phyloP scores from a whole-genome alignment of 2,888 invertebrate species.

The Euzophera pinguis region DNA sequence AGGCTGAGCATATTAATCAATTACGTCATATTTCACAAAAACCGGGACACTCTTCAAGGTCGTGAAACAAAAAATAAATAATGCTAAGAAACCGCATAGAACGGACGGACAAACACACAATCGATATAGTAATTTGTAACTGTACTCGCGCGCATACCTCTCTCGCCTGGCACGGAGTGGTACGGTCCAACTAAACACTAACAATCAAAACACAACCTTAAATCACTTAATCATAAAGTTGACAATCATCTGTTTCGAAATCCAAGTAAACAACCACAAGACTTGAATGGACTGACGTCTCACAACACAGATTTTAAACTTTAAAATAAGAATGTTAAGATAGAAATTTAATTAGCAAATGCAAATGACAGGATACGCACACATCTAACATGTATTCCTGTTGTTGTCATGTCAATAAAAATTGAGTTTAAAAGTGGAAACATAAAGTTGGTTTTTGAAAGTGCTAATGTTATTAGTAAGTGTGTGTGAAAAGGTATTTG shows the following conservation, averaged over 20 bases:
- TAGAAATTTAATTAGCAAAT: slow-evolving; percentile 24
- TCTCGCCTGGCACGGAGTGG: slow-evolving; percentile 64
- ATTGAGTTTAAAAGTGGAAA: background rate
- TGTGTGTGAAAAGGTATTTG: background rate
- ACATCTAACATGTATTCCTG: background rate
- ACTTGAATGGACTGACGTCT: slow-evolving; percentile 14
- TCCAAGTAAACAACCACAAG: slow-evolving; percentile 4
- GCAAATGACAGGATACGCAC: slow-evolving; percentile 9
- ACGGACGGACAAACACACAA: slow-evolving; percentile 27
- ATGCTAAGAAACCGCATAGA: slow-evolving; percentile 17
- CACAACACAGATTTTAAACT: slow-evolving; percentile 41
- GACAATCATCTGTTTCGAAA: slow-evolving; percentile 22
- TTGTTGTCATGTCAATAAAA: background rate
- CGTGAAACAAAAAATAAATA: background rate
- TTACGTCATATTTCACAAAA: slow-evolving; percentile 7
- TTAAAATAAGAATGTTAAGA: slow-evolving; percentile 32
- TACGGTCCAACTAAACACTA: slow-evolving; percentile 36
- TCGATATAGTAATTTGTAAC: slow-evolving; percentile 43
- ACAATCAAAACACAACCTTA: slow-evolving; percentile 30
- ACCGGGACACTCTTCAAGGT: slow-evolving; percentile 4
- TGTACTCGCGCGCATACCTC: slow-evolving; percentile 56
- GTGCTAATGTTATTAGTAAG: background rate
- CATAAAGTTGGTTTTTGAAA: background rate
- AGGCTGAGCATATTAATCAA: background rate
- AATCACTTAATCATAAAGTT: slow-evolving; percentile 23